Conservation (phyloP, 1,140 invertebrate species). For the Patella vulgata region DNA sequence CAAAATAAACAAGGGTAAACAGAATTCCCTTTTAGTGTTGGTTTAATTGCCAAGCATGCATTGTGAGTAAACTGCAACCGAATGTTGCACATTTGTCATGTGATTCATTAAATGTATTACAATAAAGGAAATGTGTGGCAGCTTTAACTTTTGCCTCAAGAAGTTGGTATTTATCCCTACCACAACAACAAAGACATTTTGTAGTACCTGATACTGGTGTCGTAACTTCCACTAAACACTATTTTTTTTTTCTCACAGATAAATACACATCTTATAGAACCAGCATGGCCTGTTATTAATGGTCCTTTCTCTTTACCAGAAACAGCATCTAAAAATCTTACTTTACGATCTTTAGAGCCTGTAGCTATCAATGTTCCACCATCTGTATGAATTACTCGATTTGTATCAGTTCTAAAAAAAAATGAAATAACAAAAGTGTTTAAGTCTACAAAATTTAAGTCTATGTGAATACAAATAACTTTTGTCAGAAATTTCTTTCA, state of each 20-base stretch:
- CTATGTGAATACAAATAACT: no score
- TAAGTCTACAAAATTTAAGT: background rate
- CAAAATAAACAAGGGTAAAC: no score
- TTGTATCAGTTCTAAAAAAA: constrained; percentile 50
- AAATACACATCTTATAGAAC: constrained; percentile 60
- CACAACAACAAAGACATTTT: no score
- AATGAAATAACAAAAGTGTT: background rate
- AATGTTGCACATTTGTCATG: no score
- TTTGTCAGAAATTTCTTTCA: no score
- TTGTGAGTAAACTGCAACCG: no score
- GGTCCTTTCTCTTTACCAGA: constrained; percentile 51
- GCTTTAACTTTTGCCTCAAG: no score
- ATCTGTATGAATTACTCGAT: constrained; percentile 62
- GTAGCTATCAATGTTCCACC: constrained; percentile 58
- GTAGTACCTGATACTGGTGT: constrained; percentile 66
- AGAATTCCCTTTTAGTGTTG: no score
- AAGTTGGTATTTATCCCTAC: no score
- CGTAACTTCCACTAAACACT: constrained; percentile 66
- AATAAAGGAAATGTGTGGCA: no score
- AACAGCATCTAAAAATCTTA: constrained; percentile 59
- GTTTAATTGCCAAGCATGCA: no score
- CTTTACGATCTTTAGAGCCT: constrained; percentile 60
- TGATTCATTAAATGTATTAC: no score
- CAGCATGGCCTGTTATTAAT: constrained; percentile 63
- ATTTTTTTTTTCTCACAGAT: constrained; percentile 53